A percentile compares a stretch with the other conserved stretches of the same genome.
phyloP scores from a whole-genome alignment of 2,797 vertebrate genomes.

The Eulemur albifrons region DNA sequence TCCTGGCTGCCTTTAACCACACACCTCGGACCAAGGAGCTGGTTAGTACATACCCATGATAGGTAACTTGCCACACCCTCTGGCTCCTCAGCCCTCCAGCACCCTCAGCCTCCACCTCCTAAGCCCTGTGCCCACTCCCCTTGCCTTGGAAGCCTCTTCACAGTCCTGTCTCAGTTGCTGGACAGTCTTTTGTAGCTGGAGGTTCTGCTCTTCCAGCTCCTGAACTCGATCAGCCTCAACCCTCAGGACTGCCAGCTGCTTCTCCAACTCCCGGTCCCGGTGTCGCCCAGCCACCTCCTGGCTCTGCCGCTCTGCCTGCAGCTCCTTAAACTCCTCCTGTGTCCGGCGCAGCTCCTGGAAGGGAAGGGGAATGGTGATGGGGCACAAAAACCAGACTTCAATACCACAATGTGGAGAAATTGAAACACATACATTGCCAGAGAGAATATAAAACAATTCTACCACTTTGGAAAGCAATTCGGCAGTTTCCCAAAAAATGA shows the following conservation, averaged over 20 bases:
- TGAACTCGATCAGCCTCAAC: conserved; percentile 86
- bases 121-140: conserved; percentile 49
- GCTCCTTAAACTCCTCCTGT: conserved; percentile 84
- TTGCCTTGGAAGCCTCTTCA: conserved; percentile 90
- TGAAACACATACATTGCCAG: background rate
- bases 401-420: background rate
- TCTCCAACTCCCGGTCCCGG: conserved; percentile 82
- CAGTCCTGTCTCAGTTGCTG: conserved; percentile 87
- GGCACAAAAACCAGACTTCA: background rate
- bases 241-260: conserved; percentile 87
- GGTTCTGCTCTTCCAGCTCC: conserved; percentile 88
- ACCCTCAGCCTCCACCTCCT: conserved; percentile 67
- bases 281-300: conserved; percentile 83
- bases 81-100: conserved; percentile 67
- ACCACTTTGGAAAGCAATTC: background rate
- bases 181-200: conserved; percentile 85
- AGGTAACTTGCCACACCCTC: conserved; percentile 47
- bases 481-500: background rate
- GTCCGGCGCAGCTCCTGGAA: conserved; percentile 87
- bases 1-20: background rate
- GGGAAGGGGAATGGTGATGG: accelerated
- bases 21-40: background rate
- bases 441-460: background rate
- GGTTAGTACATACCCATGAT: conserved; percentile 48
- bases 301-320: conserved; percentile 84